Conservation (phyloP, 2,113 vertebrate species). For the Pollimyrus isidori region DNA sequence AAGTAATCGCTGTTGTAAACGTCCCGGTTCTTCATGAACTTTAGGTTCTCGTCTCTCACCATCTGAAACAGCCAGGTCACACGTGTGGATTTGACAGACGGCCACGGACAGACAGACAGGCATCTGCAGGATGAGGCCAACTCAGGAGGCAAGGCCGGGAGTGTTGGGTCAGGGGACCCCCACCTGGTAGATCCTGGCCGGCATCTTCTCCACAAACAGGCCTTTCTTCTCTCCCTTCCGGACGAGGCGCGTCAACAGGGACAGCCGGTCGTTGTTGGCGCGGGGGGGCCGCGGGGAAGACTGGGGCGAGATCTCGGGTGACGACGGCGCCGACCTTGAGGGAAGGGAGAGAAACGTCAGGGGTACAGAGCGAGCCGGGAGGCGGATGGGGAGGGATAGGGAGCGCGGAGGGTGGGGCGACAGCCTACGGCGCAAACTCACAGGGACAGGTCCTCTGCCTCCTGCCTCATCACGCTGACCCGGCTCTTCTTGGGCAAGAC, state of each 20-base stretch:
- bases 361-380: neutral
- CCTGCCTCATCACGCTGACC: conserved; percentile 92
- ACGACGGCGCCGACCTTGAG: conserved; percentile 88
- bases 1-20: conserved; percentile 98
- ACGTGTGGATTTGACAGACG: neutral
- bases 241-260: conserved; percentile 90
- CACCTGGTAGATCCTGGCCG: conserved; percentile 92
- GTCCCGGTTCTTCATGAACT: conserved; percentile 98
- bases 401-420: neutral
- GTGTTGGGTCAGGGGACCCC: neutral
- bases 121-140: neutral
- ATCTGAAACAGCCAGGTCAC: conserved; percentile 58
- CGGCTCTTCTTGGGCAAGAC: conserved; percentile 94
- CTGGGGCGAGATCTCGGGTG: conserved; percentile 92
- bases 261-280: conserved; percentile 91
- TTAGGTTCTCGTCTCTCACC: conserved; percentile 96
- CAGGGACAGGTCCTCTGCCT: conserved; percentile 91
- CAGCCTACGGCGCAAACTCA: conserved; percentile 52
- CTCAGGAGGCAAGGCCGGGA: neutral
- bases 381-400: neutral
- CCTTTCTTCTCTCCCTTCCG: conserved; percentile 96
- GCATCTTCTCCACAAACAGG: conserved; percentile 97
- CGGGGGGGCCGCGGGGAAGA: conserved; percentile 91
- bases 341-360: conserved; percentile 25
- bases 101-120: neutral